These are phyloP conservation scores for Bombus consobrinus DNA, from an alignment of 1,140 invertebrate species.

Conservation along the genomic window DNA sequence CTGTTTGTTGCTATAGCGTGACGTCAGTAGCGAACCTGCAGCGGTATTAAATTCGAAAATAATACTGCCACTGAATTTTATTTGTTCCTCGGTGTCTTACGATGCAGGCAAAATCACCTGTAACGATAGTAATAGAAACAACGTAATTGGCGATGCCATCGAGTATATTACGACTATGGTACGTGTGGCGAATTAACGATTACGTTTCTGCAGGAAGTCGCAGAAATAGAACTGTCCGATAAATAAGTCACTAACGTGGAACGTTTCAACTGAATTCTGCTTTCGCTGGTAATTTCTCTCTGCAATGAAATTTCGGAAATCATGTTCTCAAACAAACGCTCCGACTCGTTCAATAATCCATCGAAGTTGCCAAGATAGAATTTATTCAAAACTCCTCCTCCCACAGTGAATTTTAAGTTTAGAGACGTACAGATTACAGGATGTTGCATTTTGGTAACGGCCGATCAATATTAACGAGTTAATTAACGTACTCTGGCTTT, in stretches of 20 bases:
- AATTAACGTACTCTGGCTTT: background rate
- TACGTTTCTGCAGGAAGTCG: background rate
- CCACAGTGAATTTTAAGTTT: background rate
- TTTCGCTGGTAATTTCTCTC: background rate
- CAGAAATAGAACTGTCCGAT: too few relatives aligned
- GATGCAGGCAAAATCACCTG: background rate
- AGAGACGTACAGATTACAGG: background rate
- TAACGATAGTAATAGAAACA: background rate
- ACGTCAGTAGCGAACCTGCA: too few relatives aligned
- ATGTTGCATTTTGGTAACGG: background rate
- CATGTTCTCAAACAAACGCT: background rate
- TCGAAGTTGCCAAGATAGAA: background rate
- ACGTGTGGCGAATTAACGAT: background rate
- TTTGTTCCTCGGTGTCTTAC: background rate
- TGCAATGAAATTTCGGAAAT: background rate
- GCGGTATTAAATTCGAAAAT: background rate
- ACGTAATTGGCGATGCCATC: background rate
- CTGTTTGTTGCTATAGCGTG: background rate
- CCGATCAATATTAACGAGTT: slow-evolving; percentile 26
- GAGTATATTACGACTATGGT: background rate
- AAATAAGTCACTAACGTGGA: too few relatives aligned
- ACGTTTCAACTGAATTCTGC: too few relatives aligned
- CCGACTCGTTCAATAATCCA: background rate
- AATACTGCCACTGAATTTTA: background rate
- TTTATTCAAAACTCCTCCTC: background rate